These are phyloP conservation scores for Corythaixoides concolor DNA, from an alignment of 2,113 vertebrate species.

Conservation along the genomic window DNA sequence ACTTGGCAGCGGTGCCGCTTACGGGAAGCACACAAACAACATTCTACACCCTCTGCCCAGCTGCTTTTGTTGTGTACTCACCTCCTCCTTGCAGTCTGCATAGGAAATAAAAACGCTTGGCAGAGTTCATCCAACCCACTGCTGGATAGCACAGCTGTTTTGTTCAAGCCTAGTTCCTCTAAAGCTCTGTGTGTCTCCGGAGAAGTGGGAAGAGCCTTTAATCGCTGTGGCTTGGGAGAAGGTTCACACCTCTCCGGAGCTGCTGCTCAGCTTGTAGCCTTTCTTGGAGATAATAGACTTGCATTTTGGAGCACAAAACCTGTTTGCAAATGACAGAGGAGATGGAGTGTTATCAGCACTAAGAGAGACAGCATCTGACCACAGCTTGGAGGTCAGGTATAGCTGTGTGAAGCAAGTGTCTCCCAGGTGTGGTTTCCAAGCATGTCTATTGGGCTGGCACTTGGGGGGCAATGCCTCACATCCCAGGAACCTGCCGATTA, in stretches of 20 bases:
- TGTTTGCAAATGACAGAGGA: not conserved
- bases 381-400: not conserved
- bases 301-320: not conserved
- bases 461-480: not conserved
- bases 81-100: not conserved
- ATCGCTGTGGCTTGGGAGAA: not conserved
- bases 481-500: not conserved
- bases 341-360: not conserved
- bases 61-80: not conserved
- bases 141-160: not conserved
- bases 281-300: not conserved
- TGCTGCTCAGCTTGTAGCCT: not conserved
- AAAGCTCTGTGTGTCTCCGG: not conserved
- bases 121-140: not conserved
- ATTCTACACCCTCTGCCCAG: not conserved
- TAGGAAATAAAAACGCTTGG: not conserved
- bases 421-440: not conserved
- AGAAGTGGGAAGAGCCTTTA: not conserved
- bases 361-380: not conserved
- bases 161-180: not conserved
- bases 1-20: not conserved
- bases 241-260: not conserved
- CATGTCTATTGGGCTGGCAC: not conserved
- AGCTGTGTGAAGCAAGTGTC: not conserved
- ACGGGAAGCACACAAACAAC: not conserved